Evolutionary conservation across 2,888 invertebrate species (phyloP).

Genomic region (Galerucella nymphaeae): DNA sequence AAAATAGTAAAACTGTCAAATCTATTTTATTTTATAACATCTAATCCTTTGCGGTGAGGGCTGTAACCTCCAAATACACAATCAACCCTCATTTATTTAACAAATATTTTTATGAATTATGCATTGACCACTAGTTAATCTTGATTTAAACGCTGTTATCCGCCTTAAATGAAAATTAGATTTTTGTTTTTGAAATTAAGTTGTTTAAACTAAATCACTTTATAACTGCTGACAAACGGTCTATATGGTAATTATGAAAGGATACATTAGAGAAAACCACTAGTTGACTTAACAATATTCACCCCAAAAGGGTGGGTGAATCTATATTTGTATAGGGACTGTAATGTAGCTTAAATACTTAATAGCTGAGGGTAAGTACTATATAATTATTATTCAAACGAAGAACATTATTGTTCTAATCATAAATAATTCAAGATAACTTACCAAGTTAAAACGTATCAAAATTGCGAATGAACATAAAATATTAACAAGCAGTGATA

Average conservation of each 20-base stretch:
- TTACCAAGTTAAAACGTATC: no score
- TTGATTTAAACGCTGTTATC: constrained; percentile 32
- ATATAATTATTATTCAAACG: not conserved
- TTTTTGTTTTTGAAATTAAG: constrained; percentile 49
- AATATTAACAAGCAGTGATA: no score
- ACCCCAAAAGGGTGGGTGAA: constrained; percentile 16
- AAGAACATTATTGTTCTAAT: no score
- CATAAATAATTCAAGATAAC: no score
- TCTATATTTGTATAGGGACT: not conserved
- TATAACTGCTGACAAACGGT: constrained; percentile 47
- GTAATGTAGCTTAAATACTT: not conserved
- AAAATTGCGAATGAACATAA: no score
- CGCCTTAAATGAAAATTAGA: constrained; percentile 39
- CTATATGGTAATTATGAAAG: constrained; percentile 51
- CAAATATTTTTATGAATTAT: constrained; percentile 30
- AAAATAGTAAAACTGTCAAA: not conserved
- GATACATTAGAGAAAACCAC: constrained; percentile 46
- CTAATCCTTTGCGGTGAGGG: not conserved
- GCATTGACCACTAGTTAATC: constrained; percentile 24
- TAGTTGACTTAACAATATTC: constrained; percentile 21
- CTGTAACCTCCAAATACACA: not conserved
- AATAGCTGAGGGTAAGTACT: not conserved
- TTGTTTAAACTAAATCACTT: constrained; percentile 45
- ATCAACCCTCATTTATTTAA: constrained; percentile 1
- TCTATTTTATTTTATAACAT: constrained; percentile 3